Conservation (phyloP, 1,140 invertebrate species). For the Drosophila aff. region DNA sequence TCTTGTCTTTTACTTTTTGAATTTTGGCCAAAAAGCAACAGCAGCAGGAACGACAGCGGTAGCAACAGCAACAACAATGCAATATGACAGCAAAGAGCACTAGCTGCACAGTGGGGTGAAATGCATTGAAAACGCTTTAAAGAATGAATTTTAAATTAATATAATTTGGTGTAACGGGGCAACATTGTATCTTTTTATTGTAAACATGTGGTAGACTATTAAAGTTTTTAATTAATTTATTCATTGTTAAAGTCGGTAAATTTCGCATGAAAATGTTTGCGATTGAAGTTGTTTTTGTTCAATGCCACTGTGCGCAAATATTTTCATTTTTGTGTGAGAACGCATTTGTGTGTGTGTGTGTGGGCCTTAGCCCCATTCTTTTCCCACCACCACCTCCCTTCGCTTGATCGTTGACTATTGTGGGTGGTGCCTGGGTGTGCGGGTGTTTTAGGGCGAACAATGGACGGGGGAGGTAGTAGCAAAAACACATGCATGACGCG, state of each 20-base stretch:
- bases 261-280: not conserved
- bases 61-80: slow-evolving; percentile 55
- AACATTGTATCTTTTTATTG: not conserved
- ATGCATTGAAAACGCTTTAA: not conserved
- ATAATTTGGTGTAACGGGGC: not conserved
- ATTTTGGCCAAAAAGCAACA: slow-evolving; percentile 73
- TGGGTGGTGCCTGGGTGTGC: not conserved
- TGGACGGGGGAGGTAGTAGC: not conserved
- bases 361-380: slow-evolving; percentile 52
- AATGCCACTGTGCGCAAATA: slow-evolving; percentile 29
- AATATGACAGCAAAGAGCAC: slow-evolving; percentile 39
- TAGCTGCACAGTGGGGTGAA: slow-evolving; percentile 29
- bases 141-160: not conserved
- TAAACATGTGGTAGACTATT: too few relatives aligned
- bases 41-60: slow-evolving; percentile 13
- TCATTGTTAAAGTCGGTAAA: not conserved
- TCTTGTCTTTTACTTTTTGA: slow-evolving; percentile 60
- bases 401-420: slow-evolving; percentile 35
- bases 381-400: slow-evolving; percentile 11
- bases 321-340: slow-evolving; percentile 28
- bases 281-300: not conserved
- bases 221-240: not conserved
- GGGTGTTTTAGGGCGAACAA: slow-evolving; percentile 9
- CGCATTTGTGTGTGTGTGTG: slow-evolving; percentile 8
- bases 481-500: slow-evolving; percentile 47